These are phyloP conservation scores for Thereuonema tuberculata DNA, from an alignment of 1,140 invertebrate genomes.

Conservation along the genomic window DNA sequence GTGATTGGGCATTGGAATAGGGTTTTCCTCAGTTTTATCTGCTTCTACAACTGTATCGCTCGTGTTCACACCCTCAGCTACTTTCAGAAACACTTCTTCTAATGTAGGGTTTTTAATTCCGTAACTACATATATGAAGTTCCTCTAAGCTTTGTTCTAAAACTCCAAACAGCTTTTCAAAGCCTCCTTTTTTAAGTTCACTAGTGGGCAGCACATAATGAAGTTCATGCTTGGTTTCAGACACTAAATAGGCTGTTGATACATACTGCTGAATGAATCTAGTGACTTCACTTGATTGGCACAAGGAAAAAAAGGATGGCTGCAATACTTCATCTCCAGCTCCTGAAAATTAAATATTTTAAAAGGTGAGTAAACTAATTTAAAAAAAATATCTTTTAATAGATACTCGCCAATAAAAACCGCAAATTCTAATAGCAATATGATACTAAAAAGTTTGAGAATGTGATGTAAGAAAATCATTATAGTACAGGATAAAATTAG, in stretches of 20 bases:
- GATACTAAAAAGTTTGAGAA: too few relatives aligned
- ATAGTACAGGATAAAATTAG: too few relatives aligned
- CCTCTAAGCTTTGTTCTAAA: constrained; percentile 24
- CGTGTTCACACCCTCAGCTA: constrained; percentile 17
- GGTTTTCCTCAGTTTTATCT: too few relatives aligned
- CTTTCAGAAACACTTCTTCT: constrained; percentile 30
- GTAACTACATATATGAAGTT: constrained; percentile 28
- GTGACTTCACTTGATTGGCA: constrained; percentile 23
- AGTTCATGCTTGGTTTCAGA: constrained; percentile 32
- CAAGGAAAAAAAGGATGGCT: constrained; percentile 4
- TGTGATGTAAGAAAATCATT: too few relatives aligned
- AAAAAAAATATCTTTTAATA: too few relatives aligned
- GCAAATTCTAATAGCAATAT: too few relatives aligned
- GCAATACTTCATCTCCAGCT: background rate
- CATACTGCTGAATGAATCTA: constrained; percentile 29
- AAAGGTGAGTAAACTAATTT: too few relatives aligned
- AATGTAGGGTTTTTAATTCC: constrained; percentile 36
- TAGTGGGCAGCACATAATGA: constrained; percentile 34
- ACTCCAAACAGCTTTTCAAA: constrained; percentile 21
- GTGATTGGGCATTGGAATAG: too few relatives aligned
- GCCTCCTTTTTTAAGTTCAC: constrained; percentile 26
- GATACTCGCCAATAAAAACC: too few relatives aligned
- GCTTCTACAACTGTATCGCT: too few relatives aligned
- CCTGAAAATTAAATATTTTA: background rate
- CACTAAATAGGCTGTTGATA: constrained; percentile 31